Conservation (phyloP, 2,113 vertebrate genomes). For the Athene cunicularia region DNA sequence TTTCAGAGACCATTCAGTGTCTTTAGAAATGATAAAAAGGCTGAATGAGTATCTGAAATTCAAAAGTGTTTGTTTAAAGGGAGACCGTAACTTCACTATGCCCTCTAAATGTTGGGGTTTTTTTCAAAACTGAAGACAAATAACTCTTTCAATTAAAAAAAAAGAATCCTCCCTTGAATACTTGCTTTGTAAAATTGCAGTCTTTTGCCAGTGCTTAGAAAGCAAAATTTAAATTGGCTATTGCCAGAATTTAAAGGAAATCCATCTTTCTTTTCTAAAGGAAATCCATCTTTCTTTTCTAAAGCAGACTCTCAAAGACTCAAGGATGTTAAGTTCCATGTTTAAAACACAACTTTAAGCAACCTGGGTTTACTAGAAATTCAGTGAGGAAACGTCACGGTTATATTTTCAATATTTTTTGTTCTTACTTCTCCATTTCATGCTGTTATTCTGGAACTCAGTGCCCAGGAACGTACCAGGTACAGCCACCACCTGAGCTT, state of each 20-base stretch:
- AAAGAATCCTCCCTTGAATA: background rate
- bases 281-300: background rate
- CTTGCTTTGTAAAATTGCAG: background rate
- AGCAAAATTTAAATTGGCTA: background rate
- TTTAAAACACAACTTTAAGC: background rate
- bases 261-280: background rate
- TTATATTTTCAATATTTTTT: background rate
- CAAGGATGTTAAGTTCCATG: background rate
- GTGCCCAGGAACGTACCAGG: background rate
- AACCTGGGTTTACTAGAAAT: background rate
- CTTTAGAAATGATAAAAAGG: background rate
- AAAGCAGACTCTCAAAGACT: background rate
- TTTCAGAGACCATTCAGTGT: background rate
- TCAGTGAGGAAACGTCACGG: background rate
- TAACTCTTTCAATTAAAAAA: background rate
- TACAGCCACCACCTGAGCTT: background rate
- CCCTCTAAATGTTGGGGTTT: background rate
- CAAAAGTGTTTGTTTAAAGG: conserved; percentile 9
- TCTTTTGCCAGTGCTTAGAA: conserved; percentile 13
- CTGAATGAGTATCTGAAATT: background rate
- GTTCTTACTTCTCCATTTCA: background rate
- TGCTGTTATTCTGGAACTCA: background rate
- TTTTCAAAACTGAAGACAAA: conserved; percentile 21
- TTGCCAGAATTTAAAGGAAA: background rate
- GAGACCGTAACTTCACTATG: background rate